Evolutionary conservation across 2,797 vertebrate species (phyloP).

Genomic region (Scolopax bukidnonensis): DNA sequence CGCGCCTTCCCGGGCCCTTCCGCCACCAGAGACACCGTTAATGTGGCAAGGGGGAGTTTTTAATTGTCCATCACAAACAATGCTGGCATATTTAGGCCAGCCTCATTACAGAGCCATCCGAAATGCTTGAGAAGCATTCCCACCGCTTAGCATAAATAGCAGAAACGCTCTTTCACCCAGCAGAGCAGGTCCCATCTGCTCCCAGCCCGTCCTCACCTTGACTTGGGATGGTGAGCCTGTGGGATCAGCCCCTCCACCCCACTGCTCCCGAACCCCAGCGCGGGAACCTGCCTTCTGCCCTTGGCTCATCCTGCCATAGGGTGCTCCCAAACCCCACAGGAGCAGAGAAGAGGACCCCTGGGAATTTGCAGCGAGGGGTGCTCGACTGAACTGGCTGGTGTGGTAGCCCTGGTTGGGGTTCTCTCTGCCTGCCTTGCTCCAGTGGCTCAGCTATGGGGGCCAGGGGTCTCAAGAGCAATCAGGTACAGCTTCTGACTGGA

Average conservation of each 20-base stretch:
- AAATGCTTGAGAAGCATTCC: conserved; percentile 89
- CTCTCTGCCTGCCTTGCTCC: conserved; percentile 83
- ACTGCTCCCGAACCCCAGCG: conserved; percentile 84
- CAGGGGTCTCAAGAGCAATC: conserved; percentile 56
- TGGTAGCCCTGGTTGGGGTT: conserved; percentile 71
- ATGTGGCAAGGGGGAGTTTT: conserved; percentile 95
- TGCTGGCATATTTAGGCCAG: conserved; percentile 89
- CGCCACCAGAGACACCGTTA: conserved; percentile 94
- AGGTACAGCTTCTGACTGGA: conserved; percentile 81
- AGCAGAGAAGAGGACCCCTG: background rate
- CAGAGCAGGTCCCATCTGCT: conserved; percentile 97
- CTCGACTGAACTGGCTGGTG: rapidly evolving
- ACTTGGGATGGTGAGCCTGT: conserved; percentile 84
- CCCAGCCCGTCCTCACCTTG: conserved; percentile 92
- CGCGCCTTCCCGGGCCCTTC: conserved; percentile 82
- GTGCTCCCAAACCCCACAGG: background rate
- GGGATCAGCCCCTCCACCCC: background rate
- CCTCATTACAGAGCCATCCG: conserved; percentile 92
- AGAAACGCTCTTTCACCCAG: conserved; percentile 91
- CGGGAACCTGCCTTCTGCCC: conserved; percentile 82
- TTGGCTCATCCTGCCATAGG: conserved; percentile 33
- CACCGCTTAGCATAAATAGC: conserved; percentile 91
- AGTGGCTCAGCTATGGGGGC: conserved; percentile 79
- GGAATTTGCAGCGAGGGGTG: background rate
- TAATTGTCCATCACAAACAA: conserved; percentile 92